These are phyloP conservation scores for Oryzias sinensis DNA, from an alignment of 2,797 vertebrate genomes.

Conservation along the genomic window DNA sequence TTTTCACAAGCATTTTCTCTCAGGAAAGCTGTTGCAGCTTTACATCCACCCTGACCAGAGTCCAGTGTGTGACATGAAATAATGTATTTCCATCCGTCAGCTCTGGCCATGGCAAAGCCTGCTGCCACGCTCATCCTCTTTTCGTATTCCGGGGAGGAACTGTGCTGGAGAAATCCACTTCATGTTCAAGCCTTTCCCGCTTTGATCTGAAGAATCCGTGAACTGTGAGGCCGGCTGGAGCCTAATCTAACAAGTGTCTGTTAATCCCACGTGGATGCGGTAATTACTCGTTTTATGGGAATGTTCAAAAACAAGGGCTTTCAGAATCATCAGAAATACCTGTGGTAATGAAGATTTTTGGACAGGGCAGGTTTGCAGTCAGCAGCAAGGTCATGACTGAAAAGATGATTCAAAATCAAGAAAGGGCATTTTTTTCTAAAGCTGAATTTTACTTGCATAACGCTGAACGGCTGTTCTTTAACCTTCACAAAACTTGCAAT, in stretches of 20 bases:
- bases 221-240: constrained; percentile 44
- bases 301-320: constrained; percentile 12
- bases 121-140: constrained; percentile 23
- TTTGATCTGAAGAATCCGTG: constrained; percentile 68
- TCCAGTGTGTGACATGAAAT: too few species aligned
- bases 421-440: too few species aligned
- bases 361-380: background rate
- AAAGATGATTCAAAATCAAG: too few species aligned
- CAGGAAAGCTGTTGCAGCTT: too few species aligned
- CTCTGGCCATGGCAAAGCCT: constrained; percentile 19
- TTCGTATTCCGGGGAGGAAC: constrained; percentile 37
- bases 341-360: too few species aligned
- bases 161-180: constrained; percentile 45
- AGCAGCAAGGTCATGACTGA: too few species aligned
- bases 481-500: too few species aligned
- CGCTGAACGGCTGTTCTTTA: too few species aligned
- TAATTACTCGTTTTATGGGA: constrained; percentile 40
- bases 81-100: constrained; percentile 4
- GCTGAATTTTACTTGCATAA: too few species aligned
- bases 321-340: background rate
- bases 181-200: constrained; percentile 36
- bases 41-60: too few species aligned
- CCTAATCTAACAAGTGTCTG: constrained; percentile 63
- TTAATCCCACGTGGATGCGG: constrained; percentile 49
- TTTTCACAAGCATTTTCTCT: too few species aligned